Evolutionary conservation across 2,113 vertebrate species (phyloP), one percentile per base, ranked within the genome.

Genomic region (Salvelinus sp.): DNA sequence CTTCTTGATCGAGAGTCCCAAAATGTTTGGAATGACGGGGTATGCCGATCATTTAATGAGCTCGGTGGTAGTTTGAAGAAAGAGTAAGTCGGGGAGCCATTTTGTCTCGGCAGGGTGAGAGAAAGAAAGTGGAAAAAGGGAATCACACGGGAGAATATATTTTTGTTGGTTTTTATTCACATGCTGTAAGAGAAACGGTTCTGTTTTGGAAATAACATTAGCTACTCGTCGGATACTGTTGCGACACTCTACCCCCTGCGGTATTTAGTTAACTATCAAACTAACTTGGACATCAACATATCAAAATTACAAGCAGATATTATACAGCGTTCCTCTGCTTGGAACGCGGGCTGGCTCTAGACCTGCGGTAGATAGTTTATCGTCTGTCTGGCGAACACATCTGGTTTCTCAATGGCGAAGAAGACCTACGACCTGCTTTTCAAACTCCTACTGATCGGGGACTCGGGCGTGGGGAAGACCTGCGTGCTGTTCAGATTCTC

Each of bases 351-450:
- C 86, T 88, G 87, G 81, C 83, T 78, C 66, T 80, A 88, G 76
- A 82, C 82, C 76, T 70, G 38, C 12, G 25, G 60, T 76, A 86
- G 83, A 73, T 67, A 73, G 69, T 28, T 1, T 63, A 1, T 73
- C 79, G 62, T 76, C 76, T 77, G 63, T 74, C 30, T 78, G 67
- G 79, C 76, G 65, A 84, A 83, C 80, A 44, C 38, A 77, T 47
- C 79, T 79, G 83, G 47, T 22, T 81, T 73, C 77, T 83, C 88
- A 91, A 99, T 98, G 97, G 97, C 97, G 95, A 98, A 99, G 94
- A 98, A 98, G 93, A 98, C 97, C 85, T 98, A 99, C 94, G 97
- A 98, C 92, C 93, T 97, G 95, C 96, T 99, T 89, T 99, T 99
- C 94, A 99, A 99, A 93, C 96, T 99, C 91, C 97, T 99, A 78